Evolutionary conservation across 1,140 invertebrate species (phyloP), one percentile per base, ranked within the genome.

Genomic region (Pachypeltis micranthus): DNA sequence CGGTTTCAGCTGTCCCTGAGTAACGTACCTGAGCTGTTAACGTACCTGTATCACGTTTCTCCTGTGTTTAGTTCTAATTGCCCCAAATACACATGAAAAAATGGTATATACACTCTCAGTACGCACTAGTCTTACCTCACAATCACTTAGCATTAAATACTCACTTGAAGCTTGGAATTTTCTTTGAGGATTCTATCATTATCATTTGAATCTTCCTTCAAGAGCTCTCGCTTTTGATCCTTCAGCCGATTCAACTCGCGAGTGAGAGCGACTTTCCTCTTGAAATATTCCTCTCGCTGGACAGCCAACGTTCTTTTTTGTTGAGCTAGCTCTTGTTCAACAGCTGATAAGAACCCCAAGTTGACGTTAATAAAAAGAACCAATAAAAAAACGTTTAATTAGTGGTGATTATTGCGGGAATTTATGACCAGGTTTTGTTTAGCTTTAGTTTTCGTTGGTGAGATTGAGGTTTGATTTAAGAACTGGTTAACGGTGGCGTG

Each of bases 291-390:
- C 68, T 87, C 84, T 12, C 87, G 81, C 69, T 90, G 86, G 66
- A 85, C 87, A 16, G 81, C 81, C 61, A 90, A 70, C 61, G 85
- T 85, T 1, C 84, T 84, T 74, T 86, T 86, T 69, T 90, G 87
- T 67, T 88, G 86, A 67, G 87, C 82, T 69, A 85, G 80, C 76
- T 90, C 88, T 67, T 87, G 82, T 67, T 86, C 85, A 68, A 90
- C 83, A 51, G 85, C 87, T 81, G 78, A 54, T 62, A 59, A 44
- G 34, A 10, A 39, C 34, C 7, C 7, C n/a, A 39, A 7, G 34
- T 10, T 10, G n/a, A 39, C 34, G 34, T 39, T 10, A n/a, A 7
- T 4, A 10, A 51, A 21, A 21, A 51, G 4, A 51, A 51, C 47
- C 12, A 10, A 10, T 16, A 4, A 21, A 16, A 21, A 51, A 21